Percentiles rank a stretch among this genome's conserved stretches.
These are phyloP conservation scores for Malurus cyaneus DNA, from an alignment of 2,113 vertebrate species.

Conservation along the genomic window DNA sequence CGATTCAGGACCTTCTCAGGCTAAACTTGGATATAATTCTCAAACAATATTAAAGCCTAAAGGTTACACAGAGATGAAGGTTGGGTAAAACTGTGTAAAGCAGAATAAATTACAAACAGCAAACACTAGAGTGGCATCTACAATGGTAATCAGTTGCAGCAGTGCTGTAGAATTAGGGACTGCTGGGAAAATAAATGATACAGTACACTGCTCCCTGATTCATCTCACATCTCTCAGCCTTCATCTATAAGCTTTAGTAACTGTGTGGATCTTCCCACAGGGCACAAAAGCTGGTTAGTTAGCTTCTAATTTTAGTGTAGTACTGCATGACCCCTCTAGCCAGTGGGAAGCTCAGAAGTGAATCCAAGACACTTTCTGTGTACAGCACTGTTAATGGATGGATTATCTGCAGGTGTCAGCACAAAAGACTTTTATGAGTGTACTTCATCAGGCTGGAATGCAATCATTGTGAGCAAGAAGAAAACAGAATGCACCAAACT, in stretches of 20 bases:
- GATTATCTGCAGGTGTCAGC: conserved; percentile 38
- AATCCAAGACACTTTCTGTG: neutral
- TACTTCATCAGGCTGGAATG: neutral
- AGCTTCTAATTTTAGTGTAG: neutral
- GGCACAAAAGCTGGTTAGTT: neutral
- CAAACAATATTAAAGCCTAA: neutral
- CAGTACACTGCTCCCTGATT: neutral
- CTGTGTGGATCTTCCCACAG: rapidly evolving
- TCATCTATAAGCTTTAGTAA: neutral
- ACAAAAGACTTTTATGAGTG: conserved; percentile 35
- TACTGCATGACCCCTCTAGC: neutral
- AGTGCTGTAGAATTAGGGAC: neutral
- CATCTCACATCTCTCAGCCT: neutral
- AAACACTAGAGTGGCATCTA: neutral
- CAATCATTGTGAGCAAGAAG: neutral
- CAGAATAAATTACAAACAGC: neutral
- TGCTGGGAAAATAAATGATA: neutral
- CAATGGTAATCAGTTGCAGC: neutral
- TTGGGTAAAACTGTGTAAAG: neutral
- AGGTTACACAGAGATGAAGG: neutral
- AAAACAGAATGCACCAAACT: conserved; percentile 50
- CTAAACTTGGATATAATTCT: neutral
- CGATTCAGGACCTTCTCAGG: neutral
- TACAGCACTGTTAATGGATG: neutral
- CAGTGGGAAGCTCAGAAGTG: neutral